Evolutionary conservation across 2,888 invertebrate genomes (phyloP), one percentile per base, ranked within the genome.

Genomic region (Drosophila seclusa): DNA sequence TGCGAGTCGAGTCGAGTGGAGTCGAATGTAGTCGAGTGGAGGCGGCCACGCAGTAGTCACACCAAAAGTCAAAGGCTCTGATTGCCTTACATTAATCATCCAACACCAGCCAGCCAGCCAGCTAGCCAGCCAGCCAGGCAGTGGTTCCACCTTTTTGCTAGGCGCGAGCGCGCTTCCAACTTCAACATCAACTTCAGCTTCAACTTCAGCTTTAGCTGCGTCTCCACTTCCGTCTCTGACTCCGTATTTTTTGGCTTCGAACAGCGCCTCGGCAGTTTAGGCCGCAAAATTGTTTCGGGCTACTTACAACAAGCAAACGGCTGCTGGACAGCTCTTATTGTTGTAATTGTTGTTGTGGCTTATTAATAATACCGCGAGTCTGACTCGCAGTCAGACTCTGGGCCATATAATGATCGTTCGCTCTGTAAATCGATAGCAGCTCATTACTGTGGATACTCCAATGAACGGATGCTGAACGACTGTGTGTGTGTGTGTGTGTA

Each of bases 341-440:
- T 85, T 85, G 86, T 85, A 85, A 85, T 89, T 85, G 88, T 85
- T 85, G 80, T 73, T 90, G 87, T 78, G 82, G 87, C 89, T 89
- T 90, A 83, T 90, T 82, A 88, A 85, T 80, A 76, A 78, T 68
- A 68, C 63, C 61, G 68, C 72, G 40, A 45, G 32, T 50, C 45
- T 42, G 42, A 36, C 59, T 49, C 57, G 34, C 52, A 29, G 31
- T 24, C 61, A 2, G 31, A 31, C 29, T 52, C 31, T 52, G 31
- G 65, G 63, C 60, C 66, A 42, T 45, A 82, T 73, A 83, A 83
- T 83, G 82, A 80, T 81, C 66, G 68, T 55, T 63, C 55, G 62
- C 65, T 36, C 64, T 73, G 85, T 88, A 89, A 87, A 79, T 75
- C 89, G 89, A 90, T 90, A 79, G 82, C 82, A 69, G 82, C 90